Evolutionary conservation across 2,888 invertebrate species (phyloP).

Genomic region (Agriopis leucophaearia): DNA sequence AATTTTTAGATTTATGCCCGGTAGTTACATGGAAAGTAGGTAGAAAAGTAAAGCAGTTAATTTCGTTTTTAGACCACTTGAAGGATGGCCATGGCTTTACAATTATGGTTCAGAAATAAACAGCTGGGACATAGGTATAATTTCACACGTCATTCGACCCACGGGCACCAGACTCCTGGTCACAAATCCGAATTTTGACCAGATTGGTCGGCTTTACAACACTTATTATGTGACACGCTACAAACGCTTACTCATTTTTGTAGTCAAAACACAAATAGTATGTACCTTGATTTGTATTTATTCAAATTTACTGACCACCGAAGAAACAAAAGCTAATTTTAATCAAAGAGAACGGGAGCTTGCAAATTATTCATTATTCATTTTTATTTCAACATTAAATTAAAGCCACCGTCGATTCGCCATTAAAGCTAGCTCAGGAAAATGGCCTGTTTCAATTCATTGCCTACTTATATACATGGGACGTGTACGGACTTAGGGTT

Average conservation of each 20-base stretch:
- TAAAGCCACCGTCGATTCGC: slow-evolving; percentile 54
- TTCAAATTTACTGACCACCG: background rate
- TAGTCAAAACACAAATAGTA: background rate
- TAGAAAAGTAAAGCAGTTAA: too few species aligned
- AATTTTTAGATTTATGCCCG: too few species aligned
- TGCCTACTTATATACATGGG: slow-evolving; percentile 66
- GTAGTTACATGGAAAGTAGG: too few species aligned
- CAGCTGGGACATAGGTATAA: too few species aligned
- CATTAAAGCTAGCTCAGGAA: slow-evolving; percentile 71
- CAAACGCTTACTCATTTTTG: background rate
- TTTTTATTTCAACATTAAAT: slow-evolving; percentile 37
- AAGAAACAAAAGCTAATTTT: background rate
- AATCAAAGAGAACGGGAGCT: slow-evolving; percentile 24
- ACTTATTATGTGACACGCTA: too few species aligned
- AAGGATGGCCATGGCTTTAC: too few species aligned
- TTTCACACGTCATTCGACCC: too few species aligned
- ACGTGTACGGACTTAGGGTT: slow-evolving; percentile 50
- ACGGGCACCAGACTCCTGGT: too few species aligned
- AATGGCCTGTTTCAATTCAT: slow-evolving; percentile 74
- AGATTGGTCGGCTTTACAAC: too few species aligned
- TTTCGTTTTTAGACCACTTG: too few species aligned
- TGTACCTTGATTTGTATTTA: background rate
- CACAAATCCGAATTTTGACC: too few species aligned
- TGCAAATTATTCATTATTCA: slow-evolving; percentile 31
- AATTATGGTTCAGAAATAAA: too few species aligned